A percentile compares a stretch with the other conserved stretches of the same genome.
phyloP scores from a whole-genome alignment of 2,113 vertebrate species.

The Chaetodon auriga region DNA sequence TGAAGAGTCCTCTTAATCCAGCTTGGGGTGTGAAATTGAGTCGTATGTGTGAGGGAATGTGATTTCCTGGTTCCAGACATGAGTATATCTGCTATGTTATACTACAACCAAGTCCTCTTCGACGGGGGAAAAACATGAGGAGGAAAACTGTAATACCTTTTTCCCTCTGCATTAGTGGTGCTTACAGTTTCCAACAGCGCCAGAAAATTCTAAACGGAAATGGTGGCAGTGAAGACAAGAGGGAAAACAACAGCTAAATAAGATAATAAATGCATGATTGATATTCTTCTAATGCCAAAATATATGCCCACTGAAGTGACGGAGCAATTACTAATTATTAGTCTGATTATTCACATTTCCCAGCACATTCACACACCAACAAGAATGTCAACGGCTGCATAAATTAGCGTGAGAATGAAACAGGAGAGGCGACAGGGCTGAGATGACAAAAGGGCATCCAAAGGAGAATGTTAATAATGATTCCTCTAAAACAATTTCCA shows the following conservation, averaged over 20 bases:
- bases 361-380: conserved; percentile 58
- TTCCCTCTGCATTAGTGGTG: neutral
- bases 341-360: conserved; percentile 77
- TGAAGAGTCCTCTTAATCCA: conserved; percentile 78
- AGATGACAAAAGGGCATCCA: conserved; percentile 86
- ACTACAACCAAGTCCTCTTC: conserved; percentile 44
- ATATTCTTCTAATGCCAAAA: conserved; percentile 61
- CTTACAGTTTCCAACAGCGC: neutral
- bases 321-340: conserved; percentile 73
- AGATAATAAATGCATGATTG: conserved; percentile 53
- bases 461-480: conserved; percentile 89
- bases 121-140: conserved; percentile 15
- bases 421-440: conserved; percentile 65
- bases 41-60: conserved; percentile 66
- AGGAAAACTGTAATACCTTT: conserved; percentile 38
- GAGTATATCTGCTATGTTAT: conserved; percentile 49
- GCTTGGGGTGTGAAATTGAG: conserved; percentile 78
- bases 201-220: conserved; percentile 12
- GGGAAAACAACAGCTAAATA: conserved; percentile 45
- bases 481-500: conserved; percentile 89
- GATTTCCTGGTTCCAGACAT: conserved; percentile 68
- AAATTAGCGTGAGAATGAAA: conserved; percentile 75
- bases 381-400: conserved; percentile 77
- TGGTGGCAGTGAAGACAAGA: conserved; percentile 10
- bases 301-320: conserved; percentile 59